Conservation (phyloP, 2,797 vertebrate genomes). For the Premnoplex brunnescens region DNA sequence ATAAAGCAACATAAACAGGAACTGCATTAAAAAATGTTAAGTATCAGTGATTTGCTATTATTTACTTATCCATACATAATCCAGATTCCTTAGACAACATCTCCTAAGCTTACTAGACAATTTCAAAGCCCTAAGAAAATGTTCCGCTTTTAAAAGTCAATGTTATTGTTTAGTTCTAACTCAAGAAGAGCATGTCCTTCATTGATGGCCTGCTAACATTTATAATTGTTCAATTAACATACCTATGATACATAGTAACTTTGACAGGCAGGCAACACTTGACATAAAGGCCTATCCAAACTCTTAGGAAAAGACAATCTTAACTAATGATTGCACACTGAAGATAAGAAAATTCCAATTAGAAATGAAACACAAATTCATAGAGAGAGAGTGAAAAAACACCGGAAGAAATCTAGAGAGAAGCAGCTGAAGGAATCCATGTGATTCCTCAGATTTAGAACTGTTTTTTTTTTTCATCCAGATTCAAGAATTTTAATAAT, state of each 20-base stretch:
- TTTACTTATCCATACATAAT: not conserved
- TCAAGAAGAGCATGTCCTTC: not conserved
- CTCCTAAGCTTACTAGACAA: not conserved
- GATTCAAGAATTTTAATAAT: not conserved
- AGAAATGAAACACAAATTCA: not conserved
- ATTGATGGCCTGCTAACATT: not conserved
- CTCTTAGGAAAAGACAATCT: not conserved
- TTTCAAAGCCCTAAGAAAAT: not conserved
- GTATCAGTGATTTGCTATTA: not conserved
- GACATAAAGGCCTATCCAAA: not conserved
- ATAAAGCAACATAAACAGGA: not conserved
- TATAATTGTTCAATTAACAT: not conserved
- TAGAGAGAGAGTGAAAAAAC: not conserved
- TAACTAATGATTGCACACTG: not conserved
- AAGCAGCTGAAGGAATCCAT: not conserved
- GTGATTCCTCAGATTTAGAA: not conserved
- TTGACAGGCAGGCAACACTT: not conserved
- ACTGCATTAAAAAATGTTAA: not conserved
- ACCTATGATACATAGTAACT: not conserved
- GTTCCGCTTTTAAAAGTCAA: not conserved
- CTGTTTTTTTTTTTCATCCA: not conserved
- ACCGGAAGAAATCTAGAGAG: not conserved
- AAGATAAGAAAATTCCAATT: not conserved
- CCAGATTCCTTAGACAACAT: not conserved
- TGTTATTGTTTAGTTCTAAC: not conserved